phyloP scores from a whole-genome alignment of 2,888 invertebrate genomes.

The Hetaerina titia region DNA sequence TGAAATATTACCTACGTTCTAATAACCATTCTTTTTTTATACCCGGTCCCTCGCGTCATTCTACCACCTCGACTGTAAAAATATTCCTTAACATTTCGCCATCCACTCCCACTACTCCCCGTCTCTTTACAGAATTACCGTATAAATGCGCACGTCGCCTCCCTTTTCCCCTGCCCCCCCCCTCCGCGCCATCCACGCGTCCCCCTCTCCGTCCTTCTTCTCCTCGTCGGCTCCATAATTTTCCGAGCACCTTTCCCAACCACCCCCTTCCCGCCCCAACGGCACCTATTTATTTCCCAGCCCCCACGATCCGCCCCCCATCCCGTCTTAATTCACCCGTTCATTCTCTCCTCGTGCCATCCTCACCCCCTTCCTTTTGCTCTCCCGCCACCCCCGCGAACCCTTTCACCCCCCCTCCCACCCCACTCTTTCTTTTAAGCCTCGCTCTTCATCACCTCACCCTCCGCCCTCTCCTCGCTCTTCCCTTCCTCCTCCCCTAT shows the following conservation, averaged over 20 bases:
- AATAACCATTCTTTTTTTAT: conserved; percentile 16
- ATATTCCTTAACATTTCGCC: conserved; percentile 36
- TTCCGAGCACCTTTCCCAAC: not conserved
- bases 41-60: not conserved
- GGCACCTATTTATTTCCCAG: conserved; percentile 6
- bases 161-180: not conserved
- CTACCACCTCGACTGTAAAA: not conserved
- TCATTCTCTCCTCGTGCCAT: not conserved
- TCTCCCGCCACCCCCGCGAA: not conserved
- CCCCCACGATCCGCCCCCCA: not conserved
- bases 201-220: conserved; percentile 2
- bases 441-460: not conserved
- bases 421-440: not conserved
- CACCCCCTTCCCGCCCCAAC: not conserved
- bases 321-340: conserved; percentile 42
- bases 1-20: not conserved
- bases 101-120: not conserved
- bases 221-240: not conserved
- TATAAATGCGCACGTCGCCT: not conserved
- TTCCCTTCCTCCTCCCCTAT: not conserved
- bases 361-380: not conserved
- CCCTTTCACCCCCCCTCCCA: not conserved
- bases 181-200: not conserved
- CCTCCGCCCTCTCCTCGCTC: not conserved
- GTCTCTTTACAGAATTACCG: not conserved